Conservation (phyloP, 2,113 vertebrate genomes). For the Xiphorhynchus elegans region DNA sequence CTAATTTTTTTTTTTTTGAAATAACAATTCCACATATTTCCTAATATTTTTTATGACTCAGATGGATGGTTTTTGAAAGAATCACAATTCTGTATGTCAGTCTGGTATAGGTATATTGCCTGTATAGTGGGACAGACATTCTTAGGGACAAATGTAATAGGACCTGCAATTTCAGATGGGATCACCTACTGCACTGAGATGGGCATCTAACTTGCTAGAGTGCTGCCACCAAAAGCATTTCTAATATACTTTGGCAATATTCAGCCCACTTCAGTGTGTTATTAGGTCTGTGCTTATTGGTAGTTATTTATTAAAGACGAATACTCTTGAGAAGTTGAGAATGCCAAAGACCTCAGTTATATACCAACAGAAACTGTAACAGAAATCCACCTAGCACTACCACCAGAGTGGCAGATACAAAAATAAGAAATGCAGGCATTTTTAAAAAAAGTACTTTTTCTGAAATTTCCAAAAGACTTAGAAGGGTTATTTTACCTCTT, state of each 20-base stretch:
- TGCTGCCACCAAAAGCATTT: neutral
- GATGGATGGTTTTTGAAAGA: neutral
- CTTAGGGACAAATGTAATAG: neutral
- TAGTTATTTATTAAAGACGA: neutral
- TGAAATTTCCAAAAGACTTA: neutral
- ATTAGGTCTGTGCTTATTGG: neutral
- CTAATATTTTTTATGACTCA: neutral
- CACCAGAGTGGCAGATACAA: neutral
- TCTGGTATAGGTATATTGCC: neutral
- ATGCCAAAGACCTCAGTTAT: neutral
- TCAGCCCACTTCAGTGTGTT: neutral
- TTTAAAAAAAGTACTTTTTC: neutral
- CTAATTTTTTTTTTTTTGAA: neutral
- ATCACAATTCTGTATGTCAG: neutral
- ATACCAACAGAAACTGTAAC: neutral
- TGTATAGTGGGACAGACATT: neutral
- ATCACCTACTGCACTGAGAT: neutral
- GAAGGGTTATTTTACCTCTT: slow-evolving; percentile 79
- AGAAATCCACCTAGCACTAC: neutral
- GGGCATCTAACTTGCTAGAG: neutral
- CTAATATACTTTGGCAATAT: neutral
- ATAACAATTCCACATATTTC: neutral
- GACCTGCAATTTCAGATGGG: neutral
- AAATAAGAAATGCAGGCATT: neutral
- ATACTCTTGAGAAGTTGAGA: neutral